Evolutionary conservation across 1,140 invertebrate genomes (phyloP).

Genomic region (Drosophila bipectinata): DNA sequence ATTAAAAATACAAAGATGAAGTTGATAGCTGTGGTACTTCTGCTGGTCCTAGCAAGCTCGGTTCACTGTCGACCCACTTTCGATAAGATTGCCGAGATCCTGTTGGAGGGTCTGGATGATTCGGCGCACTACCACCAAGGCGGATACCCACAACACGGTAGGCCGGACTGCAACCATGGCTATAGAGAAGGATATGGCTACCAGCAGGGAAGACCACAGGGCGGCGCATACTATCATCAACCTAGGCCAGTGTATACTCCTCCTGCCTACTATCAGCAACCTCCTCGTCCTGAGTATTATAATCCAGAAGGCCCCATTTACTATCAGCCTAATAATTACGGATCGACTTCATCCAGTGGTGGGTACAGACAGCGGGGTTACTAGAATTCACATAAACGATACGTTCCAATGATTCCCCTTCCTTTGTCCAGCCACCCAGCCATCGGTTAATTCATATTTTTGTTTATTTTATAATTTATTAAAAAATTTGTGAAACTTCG

Average conservation of each 20-base stretch:
- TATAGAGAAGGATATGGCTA: not conserved
- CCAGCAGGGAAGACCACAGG: not conserved
- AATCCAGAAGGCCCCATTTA: not conserved
- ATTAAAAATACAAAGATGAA: not conserved
- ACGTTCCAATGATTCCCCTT: not conserved
- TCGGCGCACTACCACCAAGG: not conserved
- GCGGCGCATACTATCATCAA: not conserved
- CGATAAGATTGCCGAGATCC: not conserved
- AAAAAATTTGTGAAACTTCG: constrained; percentile 25
- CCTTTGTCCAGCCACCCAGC: not conserved
- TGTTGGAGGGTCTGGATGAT: not conserved
- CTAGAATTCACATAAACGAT: constrained; percentile 25
- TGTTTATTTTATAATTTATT: constrained; percentile 58
- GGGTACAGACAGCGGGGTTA: constrained; percentile 41
- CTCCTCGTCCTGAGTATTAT: not conserved
- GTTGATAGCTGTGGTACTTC: not conserved
- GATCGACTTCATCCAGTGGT: not conserved
- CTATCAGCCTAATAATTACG: not conserved
- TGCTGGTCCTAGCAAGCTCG: not conserved
- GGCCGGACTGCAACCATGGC: not conserved
- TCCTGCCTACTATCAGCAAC: not conserved
- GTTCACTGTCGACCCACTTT: not conserved
- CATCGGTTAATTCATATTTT: constrained; percentile 12
- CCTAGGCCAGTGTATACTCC: not conserved
- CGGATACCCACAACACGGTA: not conserved